Conservation (phyloP, 1,140 invertebrate genomes). For the Mya arenaria region DNA sequence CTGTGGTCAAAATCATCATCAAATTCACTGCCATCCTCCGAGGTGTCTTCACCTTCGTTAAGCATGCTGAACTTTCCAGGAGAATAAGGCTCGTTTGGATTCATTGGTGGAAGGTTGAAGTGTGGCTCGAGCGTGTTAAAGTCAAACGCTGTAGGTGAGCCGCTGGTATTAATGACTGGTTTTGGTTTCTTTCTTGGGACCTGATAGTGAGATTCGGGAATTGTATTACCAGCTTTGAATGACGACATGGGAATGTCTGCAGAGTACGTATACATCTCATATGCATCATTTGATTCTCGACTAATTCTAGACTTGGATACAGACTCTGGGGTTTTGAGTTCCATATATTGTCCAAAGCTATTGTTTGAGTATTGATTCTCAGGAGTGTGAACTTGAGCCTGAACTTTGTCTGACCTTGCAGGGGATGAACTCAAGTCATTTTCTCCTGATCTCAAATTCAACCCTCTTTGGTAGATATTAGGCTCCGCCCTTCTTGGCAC, state of each 20-base stretch:
- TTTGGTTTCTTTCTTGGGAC: constrained; percentile 38
- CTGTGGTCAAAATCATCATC: constrained; percentile 16
- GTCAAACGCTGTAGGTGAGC: constrained; percentile 45
- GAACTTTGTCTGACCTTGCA: background rate
- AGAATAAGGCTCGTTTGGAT: constrained; percentile 8
- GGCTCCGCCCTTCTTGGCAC: constrained; percentile 40
- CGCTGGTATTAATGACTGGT: constrained; percentile 37
- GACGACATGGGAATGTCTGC: constrained; percentile 52
- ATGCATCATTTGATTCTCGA: constrained; percentile 47
- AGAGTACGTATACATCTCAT: constrained; percentile 49
- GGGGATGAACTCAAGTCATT: constrained; percentile 48
- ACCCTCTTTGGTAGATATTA: constrained; percentile 46
- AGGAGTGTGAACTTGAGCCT: constrained; percentile 37
- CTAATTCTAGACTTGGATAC: constrained; percentile 17
- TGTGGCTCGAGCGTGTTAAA: constrained; percentile 29
- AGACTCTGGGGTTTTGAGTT: background rate
- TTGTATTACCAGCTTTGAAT: constrained; percentile 40
- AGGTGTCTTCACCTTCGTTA: constrained; percentile 32
- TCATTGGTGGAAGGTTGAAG: background rate
- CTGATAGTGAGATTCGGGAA: constrained; percentile 34
- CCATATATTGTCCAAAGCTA: constrained; percentile 30
- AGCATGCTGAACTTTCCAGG: constrained; percentile 52
- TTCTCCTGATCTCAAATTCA: constrained; percentile 7
- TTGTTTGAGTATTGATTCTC: constrained; percentile 34
- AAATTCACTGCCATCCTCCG: background rate